phyloP scores from a whole-genome alignment of 2,113 vertebrate genomes.

The Alligator mississippiensis region DNA sequence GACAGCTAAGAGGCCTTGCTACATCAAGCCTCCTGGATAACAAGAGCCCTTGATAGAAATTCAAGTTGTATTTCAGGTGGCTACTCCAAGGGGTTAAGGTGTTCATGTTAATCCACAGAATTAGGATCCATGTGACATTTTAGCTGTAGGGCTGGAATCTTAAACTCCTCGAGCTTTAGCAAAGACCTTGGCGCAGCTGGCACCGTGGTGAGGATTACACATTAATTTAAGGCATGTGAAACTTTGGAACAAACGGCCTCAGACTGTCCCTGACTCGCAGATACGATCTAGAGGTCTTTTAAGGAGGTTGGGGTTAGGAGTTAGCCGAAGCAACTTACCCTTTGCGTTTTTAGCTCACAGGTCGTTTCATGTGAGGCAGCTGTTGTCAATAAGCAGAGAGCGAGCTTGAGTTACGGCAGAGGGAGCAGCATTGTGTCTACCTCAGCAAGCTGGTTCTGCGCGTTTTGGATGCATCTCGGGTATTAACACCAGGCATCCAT shows the following conservation, averaged over 20 bases:
- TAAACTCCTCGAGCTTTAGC: neutral
- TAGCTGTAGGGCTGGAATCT: neutral
- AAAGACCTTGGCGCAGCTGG: neutral
- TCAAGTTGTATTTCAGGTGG: neutral
- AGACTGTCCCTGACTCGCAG: neutral
- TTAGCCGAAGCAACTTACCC: neutral
- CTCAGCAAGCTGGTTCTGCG: neutral
- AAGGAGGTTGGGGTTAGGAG: neutral
- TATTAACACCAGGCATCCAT: neutral
- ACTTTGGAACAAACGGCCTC: neutral
- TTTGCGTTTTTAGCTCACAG: neutral
- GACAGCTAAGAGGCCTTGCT: neutral
- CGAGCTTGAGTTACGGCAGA: neutral
- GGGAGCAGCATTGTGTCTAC: accelerated
- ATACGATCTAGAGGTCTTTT: accelerated
- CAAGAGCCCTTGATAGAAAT: accelerated
- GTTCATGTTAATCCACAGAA: neutral
- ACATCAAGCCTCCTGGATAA: neutral
- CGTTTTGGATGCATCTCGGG: neutral
- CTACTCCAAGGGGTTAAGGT: neutral
- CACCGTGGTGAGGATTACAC: neutral
- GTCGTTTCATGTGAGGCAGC: neutral
- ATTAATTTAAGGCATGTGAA: neutral
- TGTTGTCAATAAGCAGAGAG: neutral
- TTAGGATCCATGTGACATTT: neutral